Evolutionary conservation across 1,140 invertebrate species (phyloP).

Genomic region (Drosophila pectinifera): DNA sequence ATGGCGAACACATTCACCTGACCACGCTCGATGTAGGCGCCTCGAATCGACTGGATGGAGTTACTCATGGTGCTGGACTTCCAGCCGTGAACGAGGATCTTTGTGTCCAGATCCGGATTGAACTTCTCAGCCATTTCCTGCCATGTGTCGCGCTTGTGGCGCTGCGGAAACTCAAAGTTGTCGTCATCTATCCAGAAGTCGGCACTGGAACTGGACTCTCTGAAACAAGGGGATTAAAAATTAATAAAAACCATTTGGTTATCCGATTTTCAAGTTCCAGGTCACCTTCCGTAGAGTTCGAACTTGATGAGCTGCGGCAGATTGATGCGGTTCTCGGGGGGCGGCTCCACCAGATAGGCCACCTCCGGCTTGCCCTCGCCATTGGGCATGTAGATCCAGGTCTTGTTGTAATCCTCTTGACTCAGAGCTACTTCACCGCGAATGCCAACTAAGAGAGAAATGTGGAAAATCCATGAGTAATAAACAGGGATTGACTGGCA

Average conservation of each 20-base stretch:
- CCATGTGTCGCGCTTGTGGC: slow-evolving; percentile 79
- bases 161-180: slow-evolving; percentile 74
- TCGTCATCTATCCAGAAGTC: slow-evolving; percentile 69
- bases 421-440: slow-evolving; percentile 68
- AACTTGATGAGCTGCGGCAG: slow-evolving; percentile 79
- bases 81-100: slow-evolving; percentile 71
- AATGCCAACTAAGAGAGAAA: slow-evolving; percentile 61
- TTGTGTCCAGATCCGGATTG: slow-evolving; percentile 62
- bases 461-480: not conserved
- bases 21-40: slow-evolving; percentile 85
- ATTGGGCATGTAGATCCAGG: slow-evolving; percentile 89
- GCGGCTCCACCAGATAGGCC: slow-evolving; percentile 84
- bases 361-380: slow-evolving; percentile 87
- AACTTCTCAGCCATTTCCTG: slow-evolving; percentile 80
- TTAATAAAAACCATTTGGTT: slow-evolving; percentile 1
- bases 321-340: slow-evolving; percentile 62
- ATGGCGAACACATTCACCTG: slow-evolving; percentile 89
- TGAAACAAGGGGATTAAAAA: slow-evolving; percentile 24
- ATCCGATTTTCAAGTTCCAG: too few species aligned
- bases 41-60: slow-evolving; percentile 84
- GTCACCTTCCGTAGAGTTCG: slow-evolving; percentile 82
- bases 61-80: slow-evolving; percentile 80
- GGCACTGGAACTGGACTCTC: slow-evolving; percentile 50
- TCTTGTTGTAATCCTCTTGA: slow-evolving; percentile 86
- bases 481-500: not conserved